Base-by-base conservation (phyloP, 1,140 invertebrate genomes). In the Pemphigus obesinymphae region DNA sequence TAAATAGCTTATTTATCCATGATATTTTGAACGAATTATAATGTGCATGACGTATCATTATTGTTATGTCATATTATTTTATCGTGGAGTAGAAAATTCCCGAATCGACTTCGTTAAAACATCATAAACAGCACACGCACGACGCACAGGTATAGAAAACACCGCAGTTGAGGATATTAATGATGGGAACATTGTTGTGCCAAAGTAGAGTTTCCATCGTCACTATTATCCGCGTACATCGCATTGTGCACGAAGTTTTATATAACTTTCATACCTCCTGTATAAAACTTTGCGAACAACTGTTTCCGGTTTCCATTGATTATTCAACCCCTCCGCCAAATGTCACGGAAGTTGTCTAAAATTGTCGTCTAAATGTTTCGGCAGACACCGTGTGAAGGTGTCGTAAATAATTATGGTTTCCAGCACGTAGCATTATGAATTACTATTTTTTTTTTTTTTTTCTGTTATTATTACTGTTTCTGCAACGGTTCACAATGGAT, bases 181-280 rank as follows among this genome's bases (percentile, higher is more conserved):
- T 37, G 20, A 66, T 66, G 26, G 17, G 20, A 66, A 66, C 17
- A 66, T 66, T 66, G 31, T 66, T 66, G 31, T 66, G 63, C 63
- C 63, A 40, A 66, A 66, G 23, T 66, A 66, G 63, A 66, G 63
- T 66, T 66, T 66, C 63, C 23, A 66, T 66, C 37, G 37, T 34
- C 63, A 66, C n/a, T 66, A 66, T 37, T 37, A 66, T n/a, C 63
- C 63, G 8, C 37, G 31, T 66, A 23, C n/a, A 66, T 37, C 63
- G 31, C 23, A 37, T 66, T 66, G 31, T 66, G n/a, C n/a, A 23
- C 13, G 63, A 37, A 66, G 63, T 66, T 66, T 37, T 66, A 66
- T 37, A 66, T 17, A 66, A 66, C 20, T 37, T 37, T 34, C 23
- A 37, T 66, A 8, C 20, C 34, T n/a, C 20, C 31, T 23, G 20